Base-by-base conservation (phyloP, 2,797 vertebrate genomes). In the Nannoperca australis region DNA sequence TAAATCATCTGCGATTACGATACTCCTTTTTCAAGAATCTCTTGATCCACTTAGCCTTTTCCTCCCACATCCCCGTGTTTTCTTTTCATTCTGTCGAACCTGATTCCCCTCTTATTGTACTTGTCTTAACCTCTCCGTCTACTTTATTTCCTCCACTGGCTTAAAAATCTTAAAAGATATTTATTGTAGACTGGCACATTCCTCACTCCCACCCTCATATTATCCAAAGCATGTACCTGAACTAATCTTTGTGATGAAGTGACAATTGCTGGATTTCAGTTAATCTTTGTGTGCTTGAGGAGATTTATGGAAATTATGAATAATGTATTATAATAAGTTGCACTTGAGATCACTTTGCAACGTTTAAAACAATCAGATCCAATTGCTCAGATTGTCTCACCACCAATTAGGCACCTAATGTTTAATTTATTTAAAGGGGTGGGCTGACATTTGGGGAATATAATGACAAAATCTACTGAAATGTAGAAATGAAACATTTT, bases 1-100 rank as follows among this genome's bases (percentile, higher is more conserved):
- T 72, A 81, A 83, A 72, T 83, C 63, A 77, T 71, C 56, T 61
- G 49, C 32, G 45, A 73, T 80, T 60, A 54, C 17, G 59, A 17
- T 58, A 24, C 32, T 63, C 15, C 17, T 70, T 81, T 70, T 81
- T 72, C 20, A 66, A 71, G 42, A 77, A 75, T 70, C n/a, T 78
- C 27, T 70, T 65, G 22, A 67, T 73, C 68, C 51, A 67, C 24
- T 59, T 73, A 22, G 17, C 44, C 5, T 44, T 65, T 32, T 58
- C 74, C 47, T 62, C 36, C 55, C n/a, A 54, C 72, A 63, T 56
- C 14, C 74, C 54, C n/a, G 13, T 66, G 62, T 74, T 86, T 74
- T 72, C 42, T 36, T 70, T 77, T 55, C 32, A 44, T 0, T 27
- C 22, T 49, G 70, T 78, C 67, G 18, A 71, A 70, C 34, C 7